A percentile compares a stretch with the other conserved stretches of the same genome.
Conservation (phyloP, 2,113 vertebrate genomes). For the Tachuris rubrigastra region DNA sequence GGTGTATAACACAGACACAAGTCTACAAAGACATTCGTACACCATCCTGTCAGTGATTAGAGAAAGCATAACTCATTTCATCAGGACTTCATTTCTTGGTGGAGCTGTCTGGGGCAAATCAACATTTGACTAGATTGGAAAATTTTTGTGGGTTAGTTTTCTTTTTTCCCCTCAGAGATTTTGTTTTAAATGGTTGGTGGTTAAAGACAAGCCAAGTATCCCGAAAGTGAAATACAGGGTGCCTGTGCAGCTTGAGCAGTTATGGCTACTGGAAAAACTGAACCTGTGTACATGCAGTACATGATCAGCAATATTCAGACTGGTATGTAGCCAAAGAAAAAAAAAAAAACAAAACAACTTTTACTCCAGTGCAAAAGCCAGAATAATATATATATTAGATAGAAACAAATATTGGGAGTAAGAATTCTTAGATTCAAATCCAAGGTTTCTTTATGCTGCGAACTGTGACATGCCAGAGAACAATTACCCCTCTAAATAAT, state of each 20-base stretch:
- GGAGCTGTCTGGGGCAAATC: background rate
- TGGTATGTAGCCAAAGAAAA: background rate
- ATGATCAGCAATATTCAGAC: background rate
- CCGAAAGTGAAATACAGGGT: background rate
- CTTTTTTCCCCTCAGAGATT: background rate
- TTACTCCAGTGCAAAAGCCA: background rate
- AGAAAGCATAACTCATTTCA: background rate
- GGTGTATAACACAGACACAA: background rate
- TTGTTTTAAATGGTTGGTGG: background rate
- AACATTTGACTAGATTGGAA: background rate
- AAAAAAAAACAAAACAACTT: background rate
- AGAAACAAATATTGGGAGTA: background rate
- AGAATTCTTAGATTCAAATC: background rate
- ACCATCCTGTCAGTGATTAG: background rate
- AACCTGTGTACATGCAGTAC: background rate
- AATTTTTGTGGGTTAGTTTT: fast-evolving
- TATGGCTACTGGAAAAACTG: background rate
- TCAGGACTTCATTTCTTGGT: background rate
- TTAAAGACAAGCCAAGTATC: background rate
- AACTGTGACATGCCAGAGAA: background rate
- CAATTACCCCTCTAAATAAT: background rate
- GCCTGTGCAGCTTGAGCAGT: background rate
- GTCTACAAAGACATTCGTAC: background rate
- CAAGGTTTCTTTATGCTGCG: background rate
- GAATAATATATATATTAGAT: background rate